A percentile compares a stretch with the other conserved stretches of the same genome.
These are phyloP conservation scores for Crypturellus tataupa DNA, from an alignment of 2,797 vertebrate species.

Conservation along the genomic window DNA sequence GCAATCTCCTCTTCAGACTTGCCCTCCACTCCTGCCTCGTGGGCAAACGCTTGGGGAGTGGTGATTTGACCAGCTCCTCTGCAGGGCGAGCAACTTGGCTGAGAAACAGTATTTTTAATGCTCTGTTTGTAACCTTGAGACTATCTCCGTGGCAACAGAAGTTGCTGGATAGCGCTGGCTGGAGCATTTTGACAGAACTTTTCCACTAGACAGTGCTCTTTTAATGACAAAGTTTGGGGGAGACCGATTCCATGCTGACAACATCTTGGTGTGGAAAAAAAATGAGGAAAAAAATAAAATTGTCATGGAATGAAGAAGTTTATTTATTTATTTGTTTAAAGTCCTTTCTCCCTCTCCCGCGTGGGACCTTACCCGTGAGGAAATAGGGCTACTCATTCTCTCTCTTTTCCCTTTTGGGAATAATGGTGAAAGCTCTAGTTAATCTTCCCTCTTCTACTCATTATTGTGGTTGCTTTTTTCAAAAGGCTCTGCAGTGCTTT, in stretches of 20 bases:
- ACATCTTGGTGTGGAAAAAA: slow-evolving; percentile 9
- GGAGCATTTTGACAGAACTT: slow-evolving; percentile 13
- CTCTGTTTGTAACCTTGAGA: slow-evolving; percentile 35
- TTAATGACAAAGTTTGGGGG: neutral
- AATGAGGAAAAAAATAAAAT: neutral
- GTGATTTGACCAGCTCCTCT: neutral
- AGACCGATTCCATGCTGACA: neutral
- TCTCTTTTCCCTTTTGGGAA: slow-evolving; percentile 42
- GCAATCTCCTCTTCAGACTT: neutral
- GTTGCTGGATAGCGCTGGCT: neutral
- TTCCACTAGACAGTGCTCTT: slow-evolving; percentile 19
- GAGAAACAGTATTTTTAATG: slow-evolving; percentile 23
- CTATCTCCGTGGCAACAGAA: neutral
- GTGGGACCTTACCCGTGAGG: slow-evolving; percentile 11
- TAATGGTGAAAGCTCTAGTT: slow-evolving; percentile 18
- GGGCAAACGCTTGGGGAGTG: neutral
- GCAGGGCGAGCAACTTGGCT: neutral
- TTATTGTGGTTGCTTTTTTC: slow-evolving; percentile 14
- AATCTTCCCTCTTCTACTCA: neutral
- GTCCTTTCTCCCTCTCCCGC: neutral
- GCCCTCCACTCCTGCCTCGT: neutral
- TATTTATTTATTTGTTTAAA: neutral
- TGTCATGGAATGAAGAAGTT: neutral
- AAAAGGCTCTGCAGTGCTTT: neutral
- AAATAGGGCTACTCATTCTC: neutral